These are phyloP conservation scores for Alexandromys fortis DNA, from an alignment of 2,113 vertebrate species.

Conservation along the genomic window DNA sequence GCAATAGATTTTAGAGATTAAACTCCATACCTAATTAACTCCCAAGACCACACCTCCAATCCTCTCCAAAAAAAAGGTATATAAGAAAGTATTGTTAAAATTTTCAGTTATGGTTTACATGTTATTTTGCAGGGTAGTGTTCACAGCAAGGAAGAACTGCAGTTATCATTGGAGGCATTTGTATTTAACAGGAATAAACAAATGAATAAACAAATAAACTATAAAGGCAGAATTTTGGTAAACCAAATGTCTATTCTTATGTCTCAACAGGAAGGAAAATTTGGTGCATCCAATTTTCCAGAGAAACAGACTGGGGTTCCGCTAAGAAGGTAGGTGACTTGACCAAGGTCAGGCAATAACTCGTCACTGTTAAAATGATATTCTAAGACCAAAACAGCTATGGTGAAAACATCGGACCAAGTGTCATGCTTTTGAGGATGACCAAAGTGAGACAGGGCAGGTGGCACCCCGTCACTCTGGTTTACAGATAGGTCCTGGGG, in stretches of 20 bases:
- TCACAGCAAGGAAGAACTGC: background rate
- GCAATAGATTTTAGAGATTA: background rate
- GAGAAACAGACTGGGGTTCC: background rate
- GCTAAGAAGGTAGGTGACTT: background rate
- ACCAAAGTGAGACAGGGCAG: background rate
- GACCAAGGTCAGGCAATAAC: background rate
- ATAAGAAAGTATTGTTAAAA: too few relatives aligned
- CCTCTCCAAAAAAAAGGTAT: background rate
- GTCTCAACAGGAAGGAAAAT: too few relatives aligned
- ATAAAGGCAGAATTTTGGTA: background rate
- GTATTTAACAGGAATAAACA: background rate
- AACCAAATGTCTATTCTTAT: background rate
- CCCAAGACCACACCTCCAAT: too few relatives aligned
- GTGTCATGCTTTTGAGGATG: conserved; percentile 35
- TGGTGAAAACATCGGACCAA: background rate
- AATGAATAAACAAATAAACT: background rate
- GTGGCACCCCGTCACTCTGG: background rate
- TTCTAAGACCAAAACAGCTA: background rate
- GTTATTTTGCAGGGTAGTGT: background rate
- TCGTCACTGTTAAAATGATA: background rate
- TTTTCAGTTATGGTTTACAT: background rate
- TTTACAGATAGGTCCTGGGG: conserved; percentile 4
- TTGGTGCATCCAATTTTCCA: background rate
- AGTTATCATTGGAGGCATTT: background rate
- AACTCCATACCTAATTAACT: background rate